Evolutionary conservation across 2,113 vertebrate species (phyloP).

Genomic region (Seriola dumerili): DNA sequence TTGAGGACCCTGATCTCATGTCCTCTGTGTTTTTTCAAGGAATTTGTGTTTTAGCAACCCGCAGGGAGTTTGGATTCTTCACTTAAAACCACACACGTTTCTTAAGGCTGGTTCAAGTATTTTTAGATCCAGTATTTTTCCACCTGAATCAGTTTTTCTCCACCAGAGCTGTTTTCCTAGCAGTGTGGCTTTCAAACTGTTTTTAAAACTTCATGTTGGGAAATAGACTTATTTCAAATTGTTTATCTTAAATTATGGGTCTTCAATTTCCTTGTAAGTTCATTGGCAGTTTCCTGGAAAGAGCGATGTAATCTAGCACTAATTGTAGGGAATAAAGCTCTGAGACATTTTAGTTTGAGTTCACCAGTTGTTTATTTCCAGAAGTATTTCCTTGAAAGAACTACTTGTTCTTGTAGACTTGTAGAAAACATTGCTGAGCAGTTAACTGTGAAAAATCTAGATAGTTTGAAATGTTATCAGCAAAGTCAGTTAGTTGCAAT

Average conservation of each 20-base stretch:
- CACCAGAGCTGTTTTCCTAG: background rate
- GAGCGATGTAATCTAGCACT: background rate
- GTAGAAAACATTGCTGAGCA: background rate
- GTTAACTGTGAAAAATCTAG: background rate
- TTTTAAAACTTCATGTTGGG: background rate
- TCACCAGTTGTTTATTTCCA: background rate
- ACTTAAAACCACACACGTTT: background rate
- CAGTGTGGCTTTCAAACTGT: background rate
- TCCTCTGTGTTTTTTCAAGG: background rate
- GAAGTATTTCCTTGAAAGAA: background rate
- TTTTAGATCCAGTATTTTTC: constrained; percentile 37
- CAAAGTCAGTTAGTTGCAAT: background rate
- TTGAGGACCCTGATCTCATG: background rate
- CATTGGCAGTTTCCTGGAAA: background rate
- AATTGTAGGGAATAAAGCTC: constrained; percentile 1
- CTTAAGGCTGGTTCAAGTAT: background rate
- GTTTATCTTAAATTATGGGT: background rate
- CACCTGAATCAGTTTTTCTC: constrained; percentile 1
- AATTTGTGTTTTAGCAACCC: background rate
- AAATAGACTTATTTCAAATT: background rate
- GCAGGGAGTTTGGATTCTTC: background rate
- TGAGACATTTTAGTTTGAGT: background rate
- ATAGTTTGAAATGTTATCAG: background rate
- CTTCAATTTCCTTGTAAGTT: background rate
- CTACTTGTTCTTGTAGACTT: background rate